A percentile compares a stretch with the other conserved stretches of the same genome.
These are phyloP conservation scores for Tonatia bakeri DNA, from an alignment of 2,113 vertebrate genomes.

Conservation along the genomic window DNA sequence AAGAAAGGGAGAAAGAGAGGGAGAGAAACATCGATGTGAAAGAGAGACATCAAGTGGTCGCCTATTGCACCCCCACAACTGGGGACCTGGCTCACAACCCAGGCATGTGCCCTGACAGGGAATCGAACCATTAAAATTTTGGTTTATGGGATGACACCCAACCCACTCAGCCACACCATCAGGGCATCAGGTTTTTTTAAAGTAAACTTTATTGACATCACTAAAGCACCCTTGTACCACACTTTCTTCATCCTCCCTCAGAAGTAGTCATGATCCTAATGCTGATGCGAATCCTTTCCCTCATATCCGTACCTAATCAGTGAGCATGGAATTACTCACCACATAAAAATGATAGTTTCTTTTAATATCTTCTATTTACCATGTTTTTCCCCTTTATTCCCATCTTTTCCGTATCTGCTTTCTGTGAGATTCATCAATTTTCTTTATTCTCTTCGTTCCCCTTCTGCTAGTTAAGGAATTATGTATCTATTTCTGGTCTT, in stretches of 20 bases:
- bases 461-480: background rate
- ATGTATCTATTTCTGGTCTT: background rate
- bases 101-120: too few species aligned
- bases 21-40: too few species aligned
- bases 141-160: too few species aligned
- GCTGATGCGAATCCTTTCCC: background rate
- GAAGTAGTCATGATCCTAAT: background rate
- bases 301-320: background rate
- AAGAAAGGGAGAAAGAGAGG: too few species aligned
- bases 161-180: too few species aligned
- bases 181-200: background rate
- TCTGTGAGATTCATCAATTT: background rate
- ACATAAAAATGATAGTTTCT: background rate
- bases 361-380: background rate
- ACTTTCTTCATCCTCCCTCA: background rate
- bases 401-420: background rate
- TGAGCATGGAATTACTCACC: background rate
- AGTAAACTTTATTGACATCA: background rate
- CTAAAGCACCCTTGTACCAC: background rate
- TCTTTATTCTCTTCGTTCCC: background rate
- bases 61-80: too few species aligned
- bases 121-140: too few species aligned
- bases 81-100: too few species aligned
- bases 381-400: background rate
- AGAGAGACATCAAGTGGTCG: too few species aligned